Percentiles rank a stretch among this genome's conserved stretches.
Conservation (phyloP, 2,797 vertebrate species). For the Chloroceryle amazona region DNA sequence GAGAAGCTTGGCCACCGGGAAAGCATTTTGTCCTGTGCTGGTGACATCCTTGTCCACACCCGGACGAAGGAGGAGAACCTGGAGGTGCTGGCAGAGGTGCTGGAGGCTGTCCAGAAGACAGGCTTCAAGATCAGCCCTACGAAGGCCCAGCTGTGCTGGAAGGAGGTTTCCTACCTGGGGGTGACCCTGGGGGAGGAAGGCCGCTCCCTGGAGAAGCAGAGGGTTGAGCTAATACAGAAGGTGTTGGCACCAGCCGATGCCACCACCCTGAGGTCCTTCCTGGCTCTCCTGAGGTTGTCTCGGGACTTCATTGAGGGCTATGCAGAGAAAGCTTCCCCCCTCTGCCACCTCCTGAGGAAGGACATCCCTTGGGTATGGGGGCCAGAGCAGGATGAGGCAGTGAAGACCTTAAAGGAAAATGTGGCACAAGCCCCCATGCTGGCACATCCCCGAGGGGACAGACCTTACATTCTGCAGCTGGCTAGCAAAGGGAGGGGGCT, state of each 20-base stretch:
- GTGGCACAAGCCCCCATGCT: background rate
- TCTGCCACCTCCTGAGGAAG: conserved; percentile 57
- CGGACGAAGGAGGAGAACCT: conserved; percentile 52
- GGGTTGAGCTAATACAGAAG: conserved; percentile 56
- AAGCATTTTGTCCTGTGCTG: conserved; percentile 9
- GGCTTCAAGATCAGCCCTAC: conserved; percentile 64
- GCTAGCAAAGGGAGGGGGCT: background rate
- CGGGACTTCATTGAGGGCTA: conserved; percentile 52
- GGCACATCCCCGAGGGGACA: background rate
- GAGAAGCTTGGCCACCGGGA: conserved; percentile 26
- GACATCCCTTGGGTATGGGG: conserved; percentile 52
- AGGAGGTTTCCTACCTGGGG: conserved; percentile 60
- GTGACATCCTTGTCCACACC: conserved; percentile 60
- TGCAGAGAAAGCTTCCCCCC: conserved; percentile 33
- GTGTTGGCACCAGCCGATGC: background rate
- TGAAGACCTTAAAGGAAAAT: conserved; percentile 40
- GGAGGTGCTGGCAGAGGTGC: conserved; percentile 48
- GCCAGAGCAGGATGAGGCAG: conserved; percentile 34
- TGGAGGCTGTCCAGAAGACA: conserved; percentile 28
- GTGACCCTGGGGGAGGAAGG: conserved; percentile 56
- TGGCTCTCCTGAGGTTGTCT: conserved; percentile 45
- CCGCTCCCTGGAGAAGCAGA: conserved; percentile 38
- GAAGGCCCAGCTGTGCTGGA: conserved; percentile 70
- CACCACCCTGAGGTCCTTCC: conserved; percentile 39
- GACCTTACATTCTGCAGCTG: conserved; percentile 39